Conservation (phyloP, 2,888 invertebrate species). For the Polylopha cassiicola region DNA sequence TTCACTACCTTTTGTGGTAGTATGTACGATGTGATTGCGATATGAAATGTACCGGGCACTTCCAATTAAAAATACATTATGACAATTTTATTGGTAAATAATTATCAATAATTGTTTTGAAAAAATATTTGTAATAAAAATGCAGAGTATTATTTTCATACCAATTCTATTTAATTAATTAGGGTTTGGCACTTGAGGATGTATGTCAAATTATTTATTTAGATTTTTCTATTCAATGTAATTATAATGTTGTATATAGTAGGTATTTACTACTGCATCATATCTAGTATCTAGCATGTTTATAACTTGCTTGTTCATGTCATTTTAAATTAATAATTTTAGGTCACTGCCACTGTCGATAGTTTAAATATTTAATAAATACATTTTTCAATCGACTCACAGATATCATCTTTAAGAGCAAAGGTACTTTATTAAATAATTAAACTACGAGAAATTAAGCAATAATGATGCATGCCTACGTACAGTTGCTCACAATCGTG, state of each 20-base stretch:
- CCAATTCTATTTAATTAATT: slow-evolving; percentile 13
- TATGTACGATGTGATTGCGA: slow-evolving; percentile 3
- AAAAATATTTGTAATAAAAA: slow-evolving; percentile 57
- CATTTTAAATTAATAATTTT: too few relatives aligned
- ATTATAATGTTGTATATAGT: slow-evolving; percentile 21
- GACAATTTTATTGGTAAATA: slow-evolving; percentile 24
- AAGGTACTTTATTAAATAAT: too few relatives aligned
- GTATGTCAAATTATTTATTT: slow-evolving; percentile 20
- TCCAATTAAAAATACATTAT: slow-evolving; percentile 20
- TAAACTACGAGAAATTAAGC: too few relatives aligned
- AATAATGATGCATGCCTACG: slow-evolving; percentile 16
- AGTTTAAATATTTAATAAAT: too few relatives aligned
- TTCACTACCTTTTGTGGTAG: slow-evolving; percentile 24
- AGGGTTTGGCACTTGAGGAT: slow-evolving; percentile 16
- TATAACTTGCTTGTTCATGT: slow-evolving; percentile 54
- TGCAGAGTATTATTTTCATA: slow-evolving; percentile 61
- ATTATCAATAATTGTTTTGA: slow-evolving; percentile 53
- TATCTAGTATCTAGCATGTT: neutral
- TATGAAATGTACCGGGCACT: slow-evolving; percentile 13
- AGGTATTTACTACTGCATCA: slow-evolving; percentile 2
- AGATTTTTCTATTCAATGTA: slow-evolving; percentile 14
- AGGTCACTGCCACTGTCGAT: too few relatives aligned
- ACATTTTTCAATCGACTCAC: too few relatives aligned
- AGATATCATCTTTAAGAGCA: too few relatives aligned
- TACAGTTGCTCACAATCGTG: slow-evolving; percentile 17